phyloP scores from a whole-genome alignment of 2,888 invertebrate genomes.

The Agrochola lychnidis region DNA sequence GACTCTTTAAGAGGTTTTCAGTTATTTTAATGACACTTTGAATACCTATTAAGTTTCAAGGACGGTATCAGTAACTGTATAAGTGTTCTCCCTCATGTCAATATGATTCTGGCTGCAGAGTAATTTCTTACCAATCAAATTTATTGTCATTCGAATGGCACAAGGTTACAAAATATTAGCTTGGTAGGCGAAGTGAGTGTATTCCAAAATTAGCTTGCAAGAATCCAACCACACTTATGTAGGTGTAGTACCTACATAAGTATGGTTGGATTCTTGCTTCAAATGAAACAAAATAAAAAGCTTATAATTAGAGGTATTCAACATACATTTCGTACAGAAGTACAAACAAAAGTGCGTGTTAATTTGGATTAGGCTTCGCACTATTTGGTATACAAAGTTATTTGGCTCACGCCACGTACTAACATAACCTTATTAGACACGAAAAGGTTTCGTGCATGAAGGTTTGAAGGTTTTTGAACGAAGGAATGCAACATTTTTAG shows the following conservation, averaged over 20 bases:
- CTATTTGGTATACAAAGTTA: constrained; percentile 52
- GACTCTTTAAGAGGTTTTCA: not conserved
- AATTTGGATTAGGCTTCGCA: constrained; percentile 50
- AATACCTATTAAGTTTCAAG: not conserved
- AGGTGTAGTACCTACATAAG: too few relatives aligned
- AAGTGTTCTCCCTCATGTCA: too few relatives aligned
- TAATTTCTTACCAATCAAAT: not conserved
- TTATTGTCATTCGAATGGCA: not conserved
- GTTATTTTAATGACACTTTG: not conserved
- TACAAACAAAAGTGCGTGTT: constrained; percentile 55
- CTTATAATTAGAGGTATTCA: constrained; percentile 4
- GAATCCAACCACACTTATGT: not conserved
- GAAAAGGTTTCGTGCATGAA: constrained; percentile 33
- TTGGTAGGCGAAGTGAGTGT: not conserved
- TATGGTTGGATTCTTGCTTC: too few relatives aligned
- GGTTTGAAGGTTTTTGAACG: constrained; percentile 21
- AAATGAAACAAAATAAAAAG: constrained; percentile 20
- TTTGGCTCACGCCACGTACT: constrained; percentile 52
- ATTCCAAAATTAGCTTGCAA: not conserved
- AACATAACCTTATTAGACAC: constrained; percentile 40
- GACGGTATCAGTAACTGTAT: not conserved
- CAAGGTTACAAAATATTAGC: not conserved
- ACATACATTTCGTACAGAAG: constrained; percentile 33
- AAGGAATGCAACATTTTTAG: constrained; percentile 23
- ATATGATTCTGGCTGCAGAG: too few relatives aligned